phyloP scores from a whole-genome alignment of 2,888 invertebrate species.

The Protonemura montana region DNA sequence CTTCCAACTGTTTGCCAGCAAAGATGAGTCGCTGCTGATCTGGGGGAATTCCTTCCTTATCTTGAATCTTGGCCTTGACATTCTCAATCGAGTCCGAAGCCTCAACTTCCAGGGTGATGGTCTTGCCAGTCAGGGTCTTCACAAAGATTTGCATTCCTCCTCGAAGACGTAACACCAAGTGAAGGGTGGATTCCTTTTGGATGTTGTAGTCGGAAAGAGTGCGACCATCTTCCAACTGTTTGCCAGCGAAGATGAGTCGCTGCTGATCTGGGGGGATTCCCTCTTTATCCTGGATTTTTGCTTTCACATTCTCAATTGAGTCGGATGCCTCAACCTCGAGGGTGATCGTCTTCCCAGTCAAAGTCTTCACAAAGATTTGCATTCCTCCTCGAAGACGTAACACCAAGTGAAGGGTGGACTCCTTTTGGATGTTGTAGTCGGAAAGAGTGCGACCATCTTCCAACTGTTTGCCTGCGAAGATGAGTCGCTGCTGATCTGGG shows the following conservation, averaged over 20 bases:
- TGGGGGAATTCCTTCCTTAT: conserved; percentile 63
- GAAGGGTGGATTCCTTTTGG: conserved; percentile 68
- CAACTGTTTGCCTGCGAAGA: conserved; percentile 67
- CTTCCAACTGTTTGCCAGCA: conserved; percentile 59
- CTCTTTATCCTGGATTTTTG: conserved; percentile 67
- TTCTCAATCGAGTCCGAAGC: conserved; percentile 72
- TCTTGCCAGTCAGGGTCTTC: conserved; percentile 62
- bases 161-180: conserved; percentile 63
- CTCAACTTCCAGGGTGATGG: conserved; percentile 61
- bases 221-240: conserved; percentile 69
- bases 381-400: conserved; percentile 68
- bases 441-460: conserved; percentile 66
- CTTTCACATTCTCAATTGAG: conserved; percentile 69
- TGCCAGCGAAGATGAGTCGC: conserved; percentile 68
- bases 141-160: conserved; percentile 65
- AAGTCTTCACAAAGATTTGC: conserved; percentile 68
- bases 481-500: conserved; percentile 62
- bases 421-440: conserved; percentile 67
- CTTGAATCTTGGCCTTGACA: conserved; percentile 69
- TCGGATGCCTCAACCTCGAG: conserved; percentile 66
- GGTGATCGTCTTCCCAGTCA: conserved; percentile 67
- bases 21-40: conserved; percentile 61
- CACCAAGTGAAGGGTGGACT: conserved; percentile 66
- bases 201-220: conserved; percentile 70
- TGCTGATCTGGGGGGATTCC: conserved; percentile 70